These are phyloP conservation scores for Agriopis marginaria DNA, from an alignment of 2,888 invertebrate species.

Conservation along the genomic window DNA sequence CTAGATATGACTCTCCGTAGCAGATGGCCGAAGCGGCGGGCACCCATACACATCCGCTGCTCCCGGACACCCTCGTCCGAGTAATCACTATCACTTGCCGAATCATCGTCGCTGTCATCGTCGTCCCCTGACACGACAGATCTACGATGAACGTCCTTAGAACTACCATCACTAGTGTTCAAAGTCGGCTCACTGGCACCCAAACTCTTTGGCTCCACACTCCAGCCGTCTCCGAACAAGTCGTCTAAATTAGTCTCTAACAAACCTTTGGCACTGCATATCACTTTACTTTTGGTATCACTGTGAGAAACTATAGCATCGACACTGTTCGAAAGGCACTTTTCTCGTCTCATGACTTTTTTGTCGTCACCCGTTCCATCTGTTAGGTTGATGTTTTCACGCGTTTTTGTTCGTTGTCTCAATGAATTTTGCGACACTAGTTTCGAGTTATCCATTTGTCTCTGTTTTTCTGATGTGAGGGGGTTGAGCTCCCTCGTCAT, in stretches of 20 bases:
- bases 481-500: slow-evolving; percentile 62
- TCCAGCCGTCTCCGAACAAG: slow-evolving; percentile 76
- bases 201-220: slow-evolving; percentile 72
- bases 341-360: slow-evolving; percentile 66
- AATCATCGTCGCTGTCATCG: slow-evolving; percentile 77
- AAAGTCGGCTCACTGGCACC: slow-evolving; percentile 80
- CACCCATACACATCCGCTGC: slow-evolving; percentile 80
- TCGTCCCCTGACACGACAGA: slow-evolving; percentile 78
- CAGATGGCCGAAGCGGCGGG: slow-evolving; percentile 77
- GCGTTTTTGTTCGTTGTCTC: slow-evolving; percentile 72
- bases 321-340: slow-evolving; percentile 76
- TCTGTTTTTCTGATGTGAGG: slow-evolving; percentile 56
- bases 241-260: slow-evolving; percentile 85
- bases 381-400: slow-evolving; percentile 64
- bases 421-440: slow-evolving; percentile 70
- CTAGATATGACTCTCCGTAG: slow-evolving; percentile 79
- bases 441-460: slow-evolving; percentile 57
- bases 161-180: slow-evolving; percentile 62
- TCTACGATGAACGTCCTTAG: slow-evolving; percentile 65
- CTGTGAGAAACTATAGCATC: slow-evolving; percentile 73
- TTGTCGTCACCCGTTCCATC: slow-evolving; percentile 56
- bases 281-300: slow-evolving; percentile 80
- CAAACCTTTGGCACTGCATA: slow-evolving; percentile 85
- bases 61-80: slow-evolving; percentile 76
- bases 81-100: slow-evolving; percentile 76